Base-by-base conservation (phyloP, 2,797 vertebrate species). In the Decapterus maruadsi region DNA sequence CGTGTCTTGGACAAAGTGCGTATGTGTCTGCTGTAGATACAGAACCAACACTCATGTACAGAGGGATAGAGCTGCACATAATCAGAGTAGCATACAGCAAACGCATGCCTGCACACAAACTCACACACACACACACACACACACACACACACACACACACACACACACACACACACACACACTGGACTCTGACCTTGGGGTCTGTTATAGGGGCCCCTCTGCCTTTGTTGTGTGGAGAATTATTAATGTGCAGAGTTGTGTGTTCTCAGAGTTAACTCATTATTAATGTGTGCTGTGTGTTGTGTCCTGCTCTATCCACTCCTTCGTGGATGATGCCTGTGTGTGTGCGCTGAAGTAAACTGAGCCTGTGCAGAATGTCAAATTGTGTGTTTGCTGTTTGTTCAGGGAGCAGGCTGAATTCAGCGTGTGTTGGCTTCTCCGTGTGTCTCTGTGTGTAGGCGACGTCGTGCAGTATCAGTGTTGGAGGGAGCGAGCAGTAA, bases 191-290 rank as follows among this genome's bases (percentile, higher is more conserved):
- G 85, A 90, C 79, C 87, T 61, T 2, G 10, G 65, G 68, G 69
- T 82, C 78, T 62, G 66, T 45, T 57, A 16, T 31, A 48, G 46
- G 71, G 82, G 61, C 68, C 77, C 72, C 74, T 70, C 63, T 45
- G 51, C 70, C 77, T 92, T 83, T 88, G 83, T 83, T 81, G 72
- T 57, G 63, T 83, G 69, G 72, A 83, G 77, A 88, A 87, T 85
- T 80, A 90, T 87, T 84, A 77, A 89, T 87, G 81, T 56, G 40
- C 26, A 20, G 59, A 77, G 60, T 69, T 53, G 40, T 66, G 66
- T 71, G 70, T 71, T 78, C 70, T 78, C 63, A n/a, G 10, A 12
- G 68, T 81, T 66, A 74, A 78, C 75, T 70, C 69, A 75, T 75
- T 81, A 83, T 76, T 81, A 57, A 82, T 77, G 67, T 75, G 60